Conservation (phyloP, 92 coral and sea anemone genomes). For the Palythoa caribaeorum region DNA sequence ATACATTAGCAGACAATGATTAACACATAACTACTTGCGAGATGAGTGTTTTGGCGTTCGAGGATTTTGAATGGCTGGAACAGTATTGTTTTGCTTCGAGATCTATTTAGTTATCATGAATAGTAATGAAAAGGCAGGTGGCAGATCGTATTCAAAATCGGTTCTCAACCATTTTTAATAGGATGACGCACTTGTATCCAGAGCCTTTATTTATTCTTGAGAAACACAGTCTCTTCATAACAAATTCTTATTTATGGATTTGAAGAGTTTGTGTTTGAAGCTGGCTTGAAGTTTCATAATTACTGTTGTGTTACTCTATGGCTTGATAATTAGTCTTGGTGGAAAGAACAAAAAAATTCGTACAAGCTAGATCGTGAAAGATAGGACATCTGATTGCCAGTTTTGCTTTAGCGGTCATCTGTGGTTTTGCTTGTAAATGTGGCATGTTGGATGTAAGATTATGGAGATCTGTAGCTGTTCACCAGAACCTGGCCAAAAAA, state of each 20-base stretch:
- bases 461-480: constrained; percentile 59
- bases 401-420: constrained; percentile 21
- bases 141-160: constrained; percentile 32
- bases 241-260: constrained; percentile 27
- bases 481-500: constrained; percentile 30
- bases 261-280: constrained; percentile 29
- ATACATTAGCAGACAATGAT: constrained; percentile 37
- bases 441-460: constrained; percentile 46
- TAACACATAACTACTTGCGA: constrained; percentile 36
- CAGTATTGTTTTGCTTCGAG: constrained; percentile 37
- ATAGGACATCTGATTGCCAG: neutral
- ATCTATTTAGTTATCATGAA: constrained; percentile 38
- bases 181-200: constrained; percentile 40
- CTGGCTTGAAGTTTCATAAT: constrained; percentile 16
- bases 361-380: too few relatives aligned
- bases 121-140: constrained; percentile 48
- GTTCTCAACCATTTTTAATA: constrained; percentile 21
- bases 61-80: constrained; percentile 27
- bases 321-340: too few relatives aligned
- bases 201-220: constrained; percentile 29
- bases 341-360: too few relatives aligned
- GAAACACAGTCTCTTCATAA: constrained; percentile 29
- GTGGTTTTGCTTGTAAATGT: constrained; percentile 45
- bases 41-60: constrained; percentile 26
- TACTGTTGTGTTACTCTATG: too few relatives aligned